Evolutionary conservation across 2,113 vertebrate species (phyloP).

Genomic region (Poicephalus gulielmi): DNA sequence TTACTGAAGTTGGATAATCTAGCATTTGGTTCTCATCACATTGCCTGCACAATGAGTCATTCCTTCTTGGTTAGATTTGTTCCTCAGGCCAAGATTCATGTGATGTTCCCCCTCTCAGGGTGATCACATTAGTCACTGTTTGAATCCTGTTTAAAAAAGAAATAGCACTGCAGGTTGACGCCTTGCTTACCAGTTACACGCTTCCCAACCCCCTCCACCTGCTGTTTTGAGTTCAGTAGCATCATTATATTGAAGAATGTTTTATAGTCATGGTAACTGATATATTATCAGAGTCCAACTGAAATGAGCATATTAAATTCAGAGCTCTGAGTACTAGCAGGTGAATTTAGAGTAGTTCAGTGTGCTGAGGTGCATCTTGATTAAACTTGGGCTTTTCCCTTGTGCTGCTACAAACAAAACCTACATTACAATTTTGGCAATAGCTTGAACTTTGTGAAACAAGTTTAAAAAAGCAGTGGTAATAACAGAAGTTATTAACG

Average conservation of each 20-base stretch:
- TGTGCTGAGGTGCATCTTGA: background rate
- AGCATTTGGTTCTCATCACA: constrained; percentile 53
- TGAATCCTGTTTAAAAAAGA: constrained; percentile 30
- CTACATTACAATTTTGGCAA: background rate
- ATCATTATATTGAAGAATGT: background rate
- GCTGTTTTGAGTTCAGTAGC: background rate
- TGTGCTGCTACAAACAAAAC: background rate
- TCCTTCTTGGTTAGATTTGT: constrained; percentile 18
- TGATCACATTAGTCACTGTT: constrained; percentile 40
- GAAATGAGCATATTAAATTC: background rate
- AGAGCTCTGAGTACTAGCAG: background rate
- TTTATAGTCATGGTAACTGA: background rate
- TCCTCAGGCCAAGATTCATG: constrained; percentile 51
- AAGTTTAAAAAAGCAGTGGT: background rate
- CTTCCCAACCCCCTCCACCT: background rate
- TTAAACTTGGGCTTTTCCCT: background rate
- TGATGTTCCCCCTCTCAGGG: constrained; percentile 16
- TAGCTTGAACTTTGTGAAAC: background rate
- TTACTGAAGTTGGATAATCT: constrained; percentile 6
- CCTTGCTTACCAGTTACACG: background rate
- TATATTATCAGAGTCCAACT: background rate
- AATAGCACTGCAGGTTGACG: background rate
- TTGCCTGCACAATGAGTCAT: constrained; percentile 45
- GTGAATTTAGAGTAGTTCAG: background rate
- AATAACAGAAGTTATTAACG: background rate